Evolutionary conservation across 2,113 vertebrate species (phyloP).

Genomic region (Cyprinodon variegatus): DNA sequence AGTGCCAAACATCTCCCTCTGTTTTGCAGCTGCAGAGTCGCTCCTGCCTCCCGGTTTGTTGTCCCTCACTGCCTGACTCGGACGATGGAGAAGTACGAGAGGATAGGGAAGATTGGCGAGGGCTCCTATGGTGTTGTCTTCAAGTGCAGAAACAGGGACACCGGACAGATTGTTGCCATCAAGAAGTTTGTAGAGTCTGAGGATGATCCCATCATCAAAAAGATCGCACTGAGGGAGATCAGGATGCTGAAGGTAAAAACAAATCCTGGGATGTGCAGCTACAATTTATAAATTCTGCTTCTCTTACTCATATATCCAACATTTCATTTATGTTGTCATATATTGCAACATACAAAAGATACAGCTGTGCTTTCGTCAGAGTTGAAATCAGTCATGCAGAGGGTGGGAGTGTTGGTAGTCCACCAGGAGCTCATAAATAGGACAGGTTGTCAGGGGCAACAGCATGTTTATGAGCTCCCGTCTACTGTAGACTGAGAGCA

Average conservation of each 20-base stretch:
- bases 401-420: slow-evolving; percentile 26
- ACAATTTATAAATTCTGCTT: no score
- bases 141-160: slow-evolving; percentile 92
- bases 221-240: slow-evolving; percentile 93
- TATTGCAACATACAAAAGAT: slow-evolving; percentile 23
- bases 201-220: slow-evolving; percentile 92
- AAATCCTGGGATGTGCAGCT: background rate
- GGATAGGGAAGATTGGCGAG: slow-evolving; percentile 92
- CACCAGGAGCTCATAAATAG: slow-evolving; percentile 58
- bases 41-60: background rate
- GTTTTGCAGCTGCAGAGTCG: slow-evolving; percentile 11
- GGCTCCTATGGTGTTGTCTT: slow-evolving; percentile 96
- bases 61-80: background rate
- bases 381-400: slow-evolving; percentile 59
- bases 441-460: slow-evolving; percentile 66
- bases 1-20: slow-evolving; percentile 1
- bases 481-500: slow-evolving; percentile 43
- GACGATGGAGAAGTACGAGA: slow-evolving; percentile 95
- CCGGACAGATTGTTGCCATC: slow-evolving; percentile 92
- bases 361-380: background rate
- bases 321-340: background rate
- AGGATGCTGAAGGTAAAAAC: slow-evolving; percentile 90
- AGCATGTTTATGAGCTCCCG: slow-evolving; percentile 64
- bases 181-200: slow-evolving; percentile 96
- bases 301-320: background rate